A percentile compares a stretch with the other conserved stretches of the same genome.
Evolutionary conservation across 2,888 invertebrate species (phyloP).

Genomic region (Drosophila tanythrix): DNA sequence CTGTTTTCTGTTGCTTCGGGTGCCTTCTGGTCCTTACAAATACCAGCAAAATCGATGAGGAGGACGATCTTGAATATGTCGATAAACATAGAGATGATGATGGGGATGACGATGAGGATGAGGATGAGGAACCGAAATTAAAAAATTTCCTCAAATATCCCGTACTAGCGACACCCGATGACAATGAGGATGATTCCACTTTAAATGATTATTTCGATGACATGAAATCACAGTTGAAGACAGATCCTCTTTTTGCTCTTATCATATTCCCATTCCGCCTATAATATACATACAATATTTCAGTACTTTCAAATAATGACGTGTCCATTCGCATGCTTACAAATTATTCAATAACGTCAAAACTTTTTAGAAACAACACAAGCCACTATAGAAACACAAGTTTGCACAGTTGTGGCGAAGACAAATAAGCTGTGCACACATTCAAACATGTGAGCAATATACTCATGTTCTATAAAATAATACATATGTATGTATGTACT

Average conservation of each 20-base stretch:
- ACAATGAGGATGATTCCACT: neutral
- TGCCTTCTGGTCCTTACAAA: constrained; percentile 1
- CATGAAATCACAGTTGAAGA: neutral
- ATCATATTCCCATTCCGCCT: constrained; percentile 16
- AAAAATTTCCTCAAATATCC: neutral
- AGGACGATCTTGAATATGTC: neutral
- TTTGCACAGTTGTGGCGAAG: constrained; percentile 57
- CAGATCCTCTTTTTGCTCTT: constrained; percentile 54
- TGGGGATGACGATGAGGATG: constrained; percentile 5
- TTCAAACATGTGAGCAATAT: neutral
- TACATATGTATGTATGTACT: neutral
- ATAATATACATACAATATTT: neutral
- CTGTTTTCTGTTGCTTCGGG: constrained; percentile 11
- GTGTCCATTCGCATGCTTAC: constrained; percentile 25
- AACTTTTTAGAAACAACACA: neutral
- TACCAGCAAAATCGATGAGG: neutral
- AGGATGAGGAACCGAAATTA: neutral
- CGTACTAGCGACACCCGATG: neutral
- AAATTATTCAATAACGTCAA: neutral
- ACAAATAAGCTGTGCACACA: constrained; percentile 15
- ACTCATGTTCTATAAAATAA: neutral
- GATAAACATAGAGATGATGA: neutral
- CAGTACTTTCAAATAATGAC: constrained; percentile 9
- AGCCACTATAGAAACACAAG: neutral
- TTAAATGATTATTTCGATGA: neutral